These are phyloP conservation scores for Serinus canaria DNA, from an alignment of 2,113 vertebrate genomes.

Conservation along the genomic window DNA sequence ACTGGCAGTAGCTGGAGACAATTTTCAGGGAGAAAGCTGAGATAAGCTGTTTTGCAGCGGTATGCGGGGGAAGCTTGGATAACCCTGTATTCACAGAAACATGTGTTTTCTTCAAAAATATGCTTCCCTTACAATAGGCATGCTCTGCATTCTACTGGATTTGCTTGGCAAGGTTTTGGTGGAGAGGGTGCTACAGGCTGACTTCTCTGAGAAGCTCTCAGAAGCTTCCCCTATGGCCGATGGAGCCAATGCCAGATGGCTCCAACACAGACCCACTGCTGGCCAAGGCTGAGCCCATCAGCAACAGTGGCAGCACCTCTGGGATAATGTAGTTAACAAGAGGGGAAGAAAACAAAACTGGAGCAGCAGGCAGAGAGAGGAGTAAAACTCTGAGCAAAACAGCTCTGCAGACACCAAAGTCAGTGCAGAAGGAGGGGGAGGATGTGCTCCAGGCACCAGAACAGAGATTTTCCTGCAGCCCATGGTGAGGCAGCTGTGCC, in stretches of 20 bases:
- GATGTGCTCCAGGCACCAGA: not conserved
- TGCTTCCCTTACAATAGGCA: not conserved
- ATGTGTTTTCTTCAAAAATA: not conserved
- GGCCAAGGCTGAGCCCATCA: not conserved
- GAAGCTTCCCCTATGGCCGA: accelerated
- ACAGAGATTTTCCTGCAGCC: not conserved
- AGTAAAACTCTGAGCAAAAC: not conserved
- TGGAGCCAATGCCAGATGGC: not conserved
- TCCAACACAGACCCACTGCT: not conserved
- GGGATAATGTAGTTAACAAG: not conserved
- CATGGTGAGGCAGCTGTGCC: not conserved
- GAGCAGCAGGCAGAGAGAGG: not conserved
- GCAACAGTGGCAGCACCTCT: not conserved
- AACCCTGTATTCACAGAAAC: not conserved
- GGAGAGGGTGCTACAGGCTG: not conserved
- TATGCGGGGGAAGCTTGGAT: not conserved
- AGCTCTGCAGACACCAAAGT: not conserved
- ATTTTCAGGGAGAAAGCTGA: not conserved
- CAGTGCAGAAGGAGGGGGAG: not conserved
- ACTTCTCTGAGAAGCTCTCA: not conserved
- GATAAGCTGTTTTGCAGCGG: not conserved
- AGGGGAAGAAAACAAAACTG: not conserved
- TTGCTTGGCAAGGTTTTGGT: not conserved
- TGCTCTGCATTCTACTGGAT: not conserved
- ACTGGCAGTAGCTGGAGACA: not conserved